Conservation (phyloP, 2,888 invertebrate genomes). For the Trichacis sp. region DNA sequence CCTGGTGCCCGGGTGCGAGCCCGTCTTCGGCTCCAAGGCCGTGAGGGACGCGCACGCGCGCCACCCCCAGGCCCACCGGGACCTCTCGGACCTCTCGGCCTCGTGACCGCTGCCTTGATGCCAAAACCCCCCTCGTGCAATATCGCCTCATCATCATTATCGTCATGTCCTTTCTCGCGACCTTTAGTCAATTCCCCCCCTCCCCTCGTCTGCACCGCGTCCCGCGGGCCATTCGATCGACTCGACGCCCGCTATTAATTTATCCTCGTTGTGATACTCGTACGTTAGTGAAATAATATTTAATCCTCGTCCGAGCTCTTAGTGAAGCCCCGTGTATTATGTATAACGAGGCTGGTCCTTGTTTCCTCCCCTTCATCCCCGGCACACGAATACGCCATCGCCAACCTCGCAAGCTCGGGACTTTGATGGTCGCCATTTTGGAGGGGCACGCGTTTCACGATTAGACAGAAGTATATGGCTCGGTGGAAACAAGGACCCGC, state of each 20-base stretch:
- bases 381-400: no score
- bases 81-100: constrained; percentile 57
- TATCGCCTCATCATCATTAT: constrained; percentile 30
- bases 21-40: constrained; percentile 83
- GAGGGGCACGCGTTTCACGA: no score
- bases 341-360: no score
- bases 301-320: constrained; percentile 67
- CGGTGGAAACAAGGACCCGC: background rate
- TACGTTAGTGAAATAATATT: constrained; percentile 64
- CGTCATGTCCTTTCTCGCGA: constrained; percentile 29
- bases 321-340: constrained; percentile 62
- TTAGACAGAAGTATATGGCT: no score
- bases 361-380: no score
- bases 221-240: no score
- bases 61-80: constrained; percentile 65
- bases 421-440: no score
- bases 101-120: constrained; percentile 67
- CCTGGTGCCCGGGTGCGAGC: constrained; percentile 81
- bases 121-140: constrained; percentile 54
- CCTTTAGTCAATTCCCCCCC: constrained; percentile 26
- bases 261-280: constrained; percentile 68
- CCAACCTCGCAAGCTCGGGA: no score
- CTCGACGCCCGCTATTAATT: constrained; percentile 56
- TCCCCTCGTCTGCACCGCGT: no score
- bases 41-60: constrained; percentile 81